phyloP scores from a whole-genome alignment of 2,797 vertebrate species.

The Channa striata region DNA sequence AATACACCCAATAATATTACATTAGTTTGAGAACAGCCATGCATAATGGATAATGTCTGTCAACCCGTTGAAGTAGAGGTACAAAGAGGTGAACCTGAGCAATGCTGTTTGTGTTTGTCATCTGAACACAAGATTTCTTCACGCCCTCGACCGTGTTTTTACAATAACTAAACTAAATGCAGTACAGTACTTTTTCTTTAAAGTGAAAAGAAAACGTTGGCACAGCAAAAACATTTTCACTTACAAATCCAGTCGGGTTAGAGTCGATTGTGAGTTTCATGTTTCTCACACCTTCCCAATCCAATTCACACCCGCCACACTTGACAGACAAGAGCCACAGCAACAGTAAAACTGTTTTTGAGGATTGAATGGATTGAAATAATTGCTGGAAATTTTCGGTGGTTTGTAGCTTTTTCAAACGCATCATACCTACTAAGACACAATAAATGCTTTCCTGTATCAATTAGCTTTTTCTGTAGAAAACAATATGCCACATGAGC shows the following conservation, averaged over 20 bases:
- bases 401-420: constrained; percentile 59
- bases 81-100: too few relatives aligned
- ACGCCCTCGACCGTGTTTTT: background rate
- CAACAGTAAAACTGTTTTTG: constrained; percentile 80
- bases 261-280: constrained; percentile 74
- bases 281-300: constrained; percentile 69
- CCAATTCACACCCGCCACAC: constrained; percentile 81
- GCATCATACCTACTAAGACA: constrained; percentile 41
- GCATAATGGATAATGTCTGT: background rate
- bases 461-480: constrained; percentile 40
- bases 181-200: background rate
- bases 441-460: constrained; percentile 67
- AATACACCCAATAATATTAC: too few relatives aligned
- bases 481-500: constrained; percentile 20
- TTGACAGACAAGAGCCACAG: constrained; percentile 81
- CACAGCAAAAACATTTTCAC: constrained; percentile 48
- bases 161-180: background rate
- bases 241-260: constrained; percentile 84
- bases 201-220: background rate
- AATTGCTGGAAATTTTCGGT: constrained; percentile 76
- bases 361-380: constrained; percentile 50
- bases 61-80: background rate
- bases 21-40: constrained; percentile 1
- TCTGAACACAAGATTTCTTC: background rate
- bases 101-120: background rate